Percentiles rank a stretch among this genome's conserved stretches.
phyloP scores from a whole-genome alignment of 2,113 vertebrate species.

The Columba janthina region DNA sequence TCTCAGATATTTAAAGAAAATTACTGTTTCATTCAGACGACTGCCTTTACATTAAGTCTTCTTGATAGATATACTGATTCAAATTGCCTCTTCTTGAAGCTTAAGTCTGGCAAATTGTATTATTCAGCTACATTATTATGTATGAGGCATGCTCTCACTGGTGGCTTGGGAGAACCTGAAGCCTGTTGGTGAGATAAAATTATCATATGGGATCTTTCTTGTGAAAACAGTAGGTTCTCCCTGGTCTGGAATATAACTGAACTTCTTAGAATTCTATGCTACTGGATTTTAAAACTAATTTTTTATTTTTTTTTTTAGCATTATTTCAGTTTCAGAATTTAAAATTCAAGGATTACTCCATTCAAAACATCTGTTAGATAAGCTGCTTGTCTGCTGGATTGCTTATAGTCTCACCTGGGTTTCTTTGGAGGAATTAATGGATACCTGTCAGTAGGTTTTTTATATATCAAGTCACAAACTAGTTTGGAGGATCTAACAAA shows the following conservation, averaged over 20 bases:
- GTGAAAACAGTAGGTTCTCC: neutral
- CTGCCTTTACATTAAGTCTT: neutral
- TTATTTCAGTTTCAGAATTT: neutral
- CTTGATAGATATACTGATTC: neutral
- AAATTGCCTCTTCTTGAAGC: neutral
- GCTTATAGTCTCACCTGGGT: neutral
- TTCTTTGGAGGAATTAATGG: neutral
- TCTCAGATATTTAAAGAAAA: neutral
- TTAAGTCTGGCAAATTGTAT: neutral
- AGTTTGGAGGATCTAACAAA: neutral
- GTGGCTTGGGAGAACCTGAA: neutral
- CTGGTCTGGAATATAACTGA: neutral
- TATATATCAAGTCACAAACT: neutral
- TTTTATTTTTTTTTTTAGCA: neutral
- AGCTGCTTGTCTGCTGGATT: neutral
- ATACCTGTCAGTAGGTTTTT: neutral
- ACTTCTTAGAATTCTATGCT: neutral
- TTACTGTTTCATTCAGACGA: neutral
- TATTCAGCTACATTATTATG: neutral
- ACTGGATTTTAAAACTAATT: neutral
- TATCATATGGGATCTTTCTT: neutral
- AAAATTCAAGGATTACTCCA: neutral
- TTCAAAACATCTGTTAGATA: neutral
- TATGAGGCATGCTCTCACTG: neutral
- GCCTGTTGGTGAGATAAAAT: neutral